These are phyloP conservation scores for Pelecanoides urinatrix DNA, from an alignment of 2,113 vertebrate species.

Conservation along the genomic window DNA sequence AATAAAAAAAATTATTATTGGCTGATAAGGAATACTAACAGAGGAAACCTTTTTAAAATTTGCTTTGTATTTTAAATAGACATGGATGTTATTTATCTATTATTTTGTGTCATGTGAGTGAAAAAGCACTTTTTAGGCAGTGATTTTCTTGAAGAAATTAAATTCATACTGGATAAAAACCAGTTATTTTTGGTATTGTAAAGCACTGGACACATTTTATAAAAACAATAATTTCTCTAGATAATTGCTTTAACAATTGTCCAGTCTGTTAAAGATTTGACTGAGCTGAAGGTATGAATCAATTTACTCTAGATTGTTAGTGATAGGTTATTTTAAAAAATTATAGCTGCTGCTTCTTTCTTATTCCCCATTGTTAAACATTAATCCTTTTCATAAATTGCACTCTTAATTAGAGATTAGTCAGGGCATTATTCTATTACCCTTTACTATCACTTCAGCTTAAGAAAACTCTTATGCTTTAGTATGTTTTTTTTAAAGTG, in stretches of 20 bases:
- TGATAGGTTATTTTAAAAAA: constrained; percentile 31
- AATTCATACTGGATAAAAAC: not conserved
- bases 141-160: not conserved
- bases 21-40: constrained; percentile 35
- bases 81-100: not conserved
- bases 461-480: not conserved
- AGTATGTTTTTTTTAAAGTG: not conserved
- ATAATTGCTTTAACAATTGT: constrained; percentile 32
- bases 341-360: not conserved
- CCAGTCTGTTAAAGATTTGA: constrained; percentile 17
- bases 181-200: not conserved
- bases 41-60: constrained; percentile 12
- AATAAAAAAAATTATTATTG: constrained; percentile 31
- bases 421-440: constrained; percentile 22
- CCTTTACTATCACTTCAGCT: not conserved
- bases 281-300: not conserved
- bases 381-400: constrained; percentile 41
- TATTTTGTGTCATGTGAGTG: not conserved
- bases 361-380: not conserved
- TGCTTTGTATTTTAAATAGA: not conserved
- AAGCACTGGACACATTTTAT: constrained; percentile 22
- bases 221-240: constrained; percentile 21
- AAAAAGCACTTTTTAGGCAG: not conserved
- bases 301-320: constrained; percentile 12
- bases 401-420: constrained; percentile 46